Evolutionary conservation across 2,888 invertebrate genomes (phyloP), one percentile per base, ranked within the genome.

Genomic region (Polylopha cassiicola): DNA sequence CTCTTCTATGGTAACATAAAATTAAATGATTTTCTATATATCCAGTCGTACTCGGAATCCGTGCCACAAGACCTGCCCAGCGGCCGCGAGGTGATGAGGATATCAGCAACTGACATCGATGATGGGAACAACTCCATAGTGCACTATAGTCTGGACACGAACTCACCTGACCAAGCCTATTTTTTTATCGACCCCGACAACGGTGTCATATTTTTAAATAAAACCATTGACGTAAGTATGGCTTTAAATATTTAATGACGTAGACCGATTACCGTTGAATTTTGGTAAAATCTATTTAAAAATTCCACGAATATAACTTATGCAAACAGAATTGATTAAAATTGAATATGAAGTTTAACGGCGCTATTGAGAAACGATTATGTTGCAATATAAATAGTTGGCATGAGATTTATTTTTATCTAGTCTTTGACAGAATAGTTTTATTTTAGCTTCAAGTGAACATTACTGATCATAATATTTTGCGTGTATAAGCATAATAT

Each of bases 31-130:
- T 46, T 46, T 52, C 55, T 62, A 44, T 59, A 48, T 63, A 52
- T 56, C 58, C 76, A 86, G 86, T 80, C 84, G 31, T 86, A 86
- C 70, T 80, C 82, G 63, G 94, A 94, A 75, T 92, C 92, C 46
- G 92, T 95, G 53, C 93, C 95, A 37, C 92, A 93, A 86, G 95
- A 95, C 76, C 87, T 91, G 55, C 85, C 87, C 43, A 87, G 89
- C 44, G 90, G 88, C 8, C 84, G 89, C 37, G 92, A 93, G 66
- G 94, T 96, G 46, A 94, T 95, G 92, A 88, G 94, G 67, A 93
- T 97, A 68, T 95, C 96, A 43, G 96, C 97, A 8, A 95, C 95
- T 16, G 97, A 96, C 73, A 92, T 95, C 51, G 97, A 98, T 65
- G 94, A 95, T 63, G 95, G 96, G 7, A 91, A 92, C 65, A 98